Evolutionary conservation across 2,113 vertebrate species (phyloP), one percentile per base, ranked within the genome.

Genomic region (Erythrocercus mccallii): DNA sequence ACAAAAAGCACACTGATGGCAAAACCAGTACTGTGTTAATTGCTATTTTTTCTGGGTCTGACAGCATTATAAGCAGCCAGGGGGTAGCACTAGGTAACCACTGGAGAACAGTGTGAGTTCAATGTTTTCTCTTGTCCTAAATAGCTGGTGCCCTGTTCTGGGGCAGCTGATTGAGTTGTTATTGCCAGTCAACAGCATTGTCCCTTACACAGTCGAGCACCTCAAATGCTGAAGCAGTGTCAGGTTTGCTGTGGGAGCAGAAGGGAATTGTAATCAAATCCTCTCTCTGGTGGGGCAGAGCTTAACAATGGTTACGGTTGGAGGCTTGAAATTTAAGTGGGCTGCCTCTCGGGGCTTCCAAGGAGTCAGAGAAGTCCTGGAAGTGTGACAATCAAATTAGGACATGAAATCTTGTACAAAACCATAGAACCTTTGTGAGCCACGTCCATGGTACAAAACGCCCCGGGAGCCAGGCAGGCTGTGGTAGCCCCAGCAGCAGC

Each of bases 361-460:
- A 24, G 54, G 45, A 79, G 40, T 61, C 54, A 70, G 42, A 66
- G 38, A 48, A 83, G 54, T 47, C 20, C 42, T 2, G 1, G 33
- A 78, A 51, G 31, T 56, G 44, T 86, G 62, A 83, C 64, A 81
- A 70, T 92, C 61, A 45, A 77, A 86, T 70, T 37, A 70, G 48
- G 48, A 83, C 42, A n/a, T 37, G 56, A 56, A 70, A 77, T 83
- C 48, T 70, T 50, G 47, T 21, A 50, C 35, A 70, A 62, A 83
- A 14, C 48, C 42, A 17, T 56, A 6, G 37, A 90, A 58, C 15
- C 28, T 82, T 45, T 57, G 40, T 0, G 8, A 79, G n/a, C 13
- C 45, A 44, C 0, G 0, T 53, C 4, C 23, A 1, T 9, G 76
- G 42, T 35, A 40, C 24, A 45, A 22, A 16, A 1, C 3, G 7